These are phyloP conservation scores for Peromyscus aztecus DNA, from an alignment of 2,797 vertebrate species.

Conservation along the genomic window DNA sequence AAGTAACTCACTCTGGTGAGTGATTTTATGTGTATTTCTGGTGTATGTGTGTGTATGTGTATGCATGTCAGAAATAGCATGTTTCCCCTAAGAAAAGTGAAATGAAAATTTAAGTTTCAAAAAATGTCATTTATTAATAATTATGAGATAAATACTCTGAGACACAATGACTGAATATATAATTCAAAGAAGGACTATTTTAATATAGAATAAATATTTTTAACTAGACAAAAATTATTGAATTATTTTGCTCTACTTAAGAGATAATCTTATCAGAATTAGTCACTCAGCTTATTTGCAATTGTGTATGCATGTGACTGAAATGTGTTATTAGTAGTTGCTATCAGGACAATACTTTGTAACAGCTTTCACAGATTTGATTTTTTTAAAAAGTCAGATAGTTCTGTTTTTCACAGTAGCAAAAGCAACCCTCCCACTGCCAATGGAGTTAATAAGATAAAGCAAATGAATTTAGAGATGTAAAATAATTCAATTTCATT, in stretches of 20 bases:
- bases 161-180: constrained; percentile 41
- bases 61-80: neutral
- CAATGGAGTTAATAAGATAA: constrained; percentile 51
- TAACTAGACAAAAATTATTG: constrained; percentile 39
- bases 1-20: neutral
- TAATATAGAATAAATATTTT: constrained; percentile 46
- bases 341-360: neutral
- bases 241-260: constrained; percentile 46
- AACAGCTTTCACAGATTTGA: neutral
- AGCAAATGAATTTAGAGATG: constrained; percentile 68
- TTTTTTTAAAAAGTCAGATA: neutral
- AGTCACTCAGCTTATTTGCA: constrained; percentile 39
- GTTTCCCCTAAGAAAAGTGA: neutral
- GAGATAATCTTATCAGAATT: neutral
- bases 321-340: neutral
- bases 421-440: neutral
- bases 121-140: neutral
- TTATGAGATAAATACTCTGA: neutral
- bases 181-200: constrained; percentile 61
- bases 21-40: neutral
- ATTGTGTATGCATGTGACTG: neutral
- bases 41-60: neutral
- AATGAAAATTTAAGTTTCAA: constrained; percentile 16
- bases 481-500: constrained; percentile 71
- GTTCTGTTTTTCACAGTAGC: neutral